Evolutionary conservation across 1,140 invertebrate genomes (phyloP).

Genomic region (Adoxophyes honmai): DNA sequence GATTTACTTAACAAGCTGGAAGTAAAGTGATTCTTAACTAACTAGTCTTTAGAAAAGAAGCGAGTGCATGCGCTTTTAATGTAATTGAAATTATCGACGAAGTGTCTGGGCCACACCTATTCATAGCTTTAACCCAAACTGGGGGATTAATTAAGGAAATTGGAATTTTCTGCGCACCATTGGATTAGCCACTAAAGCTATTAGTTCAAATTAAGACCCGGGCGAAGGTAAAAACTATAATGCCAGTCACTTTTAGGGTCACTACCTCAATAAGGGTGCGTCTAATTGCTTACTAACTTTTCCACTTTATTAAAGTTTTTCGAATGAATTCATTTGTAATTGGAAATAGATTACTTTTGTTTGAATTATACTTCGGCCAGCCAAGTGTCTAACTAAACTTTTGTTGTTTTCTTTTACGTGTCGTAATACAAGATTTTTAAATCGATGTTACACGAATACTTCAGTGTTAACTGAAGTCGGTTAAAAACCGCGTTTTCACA

Average conservation of each 20-base stretch:
- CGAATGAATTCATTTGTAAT: no score
- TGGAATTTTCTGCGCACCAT: slow-evolving; percentile 69
- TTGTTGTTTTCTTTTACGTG: no score
- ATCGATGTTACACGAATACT: no score
- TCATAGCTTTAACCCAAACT: slow-evolving; percentile 57
- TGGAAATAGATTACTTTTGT: neutral
- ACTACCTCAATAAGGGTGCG: slow-evolving; percentile 20
- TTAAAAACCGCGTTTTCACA: no score
- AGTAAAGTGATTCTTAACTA: no score
- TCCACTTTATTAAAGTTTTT: no score
- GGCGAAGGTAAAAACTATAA: slow-evolving; percentile 32
- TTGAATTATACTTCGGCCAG: neutral
- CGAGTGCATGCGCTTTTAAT: slow-evolving; percentile 29
- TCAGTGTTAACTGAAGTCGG: no score
- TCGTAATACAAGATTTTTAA: no score
- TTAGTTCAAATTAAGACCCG: slow-evolving; percentile 74
- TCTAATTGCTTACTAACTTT: slow-evolving; percentile 17
- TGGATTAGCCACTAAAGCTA: slow-evolving; percentile 70
- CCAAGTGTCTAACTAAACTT: no score
- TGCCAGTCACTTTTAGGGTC: slow-evolving; percentile 33
- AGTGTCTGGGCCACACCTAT: slow-evolving; percentile 62
- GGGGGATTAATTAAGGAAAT: slow-evolving; percentile 74
- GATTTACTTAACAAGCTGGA: no score
- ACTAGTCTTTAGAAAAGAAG: no score
- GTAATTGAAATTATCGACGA: slow-evolving; percentile 57